These are phyloP conservation scores for Centropyge bicolor DNA, from an alignment of 2,797 vertebrate species.

Conservation along the genomic window DNA sequence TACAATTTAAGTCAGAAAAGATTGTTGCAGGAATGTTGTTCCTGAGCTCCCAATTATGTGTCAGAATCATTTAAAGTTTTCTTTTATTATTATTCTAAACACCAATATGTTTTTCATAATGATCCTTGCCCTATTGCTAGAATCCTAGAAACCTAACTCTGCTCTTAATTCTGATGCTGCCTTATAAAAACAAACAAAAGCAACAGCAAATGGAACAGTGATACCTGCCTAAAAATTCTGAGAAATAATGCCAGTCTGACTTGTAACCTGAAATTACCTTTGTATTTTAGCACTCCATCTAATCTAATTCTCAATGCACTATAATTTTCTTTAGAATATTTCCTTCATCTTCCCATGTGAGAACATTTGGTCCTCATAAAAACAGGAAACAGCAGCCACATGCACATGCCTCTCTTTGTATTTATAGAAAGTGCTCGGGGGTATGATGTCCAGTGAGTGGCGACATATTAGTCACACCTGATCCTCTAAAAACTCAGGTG, in stretches of 20 bases:
- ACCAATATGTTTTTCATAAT: neutral
- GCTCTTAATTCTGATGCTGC: too few relatives aligned
- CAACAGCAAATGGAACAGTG: too few relatives aligned
- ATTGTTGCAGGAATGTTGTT: too few relatives aligned
- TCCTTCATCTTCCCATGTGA: neutral
- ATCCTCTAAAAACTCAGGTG: constrained; percentile 68
- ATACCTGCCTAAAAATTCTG: too few relatives aligned
- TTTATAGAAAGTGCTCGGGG: constrained; percentile 48
- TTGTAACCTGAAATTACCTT: neutral
- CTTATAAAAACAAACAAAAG: too few relatives aligned
- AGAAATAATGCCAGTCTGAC: too few relatives aligned
- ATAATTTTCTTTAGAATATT: neutral
- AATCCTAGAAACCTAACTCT: neutral
- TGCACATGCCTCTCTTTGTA: constrained; percentile 1
- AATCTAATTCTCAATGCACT: neutral
- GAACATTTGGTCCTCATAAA: neutral
- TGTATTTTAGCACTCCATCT: neutral
- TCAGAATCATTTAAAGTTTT: too few relatives aligned
- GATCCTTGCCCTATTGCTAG: neutral
- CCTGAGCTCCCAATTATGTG: too few relatives aligned
- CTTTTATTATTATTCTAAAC: neutral
- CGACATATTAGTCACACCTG: constrained; percentile 68
- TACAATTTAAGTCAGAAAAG: too few relatives aligned
- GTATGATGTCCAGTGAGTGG: constrained; percentile 48
- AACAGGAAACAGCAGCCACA: neutral